Evolutionary conservation across 2,888 invertebrate genomes (phyloP).

Genomic region (Amiota minor): DNA sequence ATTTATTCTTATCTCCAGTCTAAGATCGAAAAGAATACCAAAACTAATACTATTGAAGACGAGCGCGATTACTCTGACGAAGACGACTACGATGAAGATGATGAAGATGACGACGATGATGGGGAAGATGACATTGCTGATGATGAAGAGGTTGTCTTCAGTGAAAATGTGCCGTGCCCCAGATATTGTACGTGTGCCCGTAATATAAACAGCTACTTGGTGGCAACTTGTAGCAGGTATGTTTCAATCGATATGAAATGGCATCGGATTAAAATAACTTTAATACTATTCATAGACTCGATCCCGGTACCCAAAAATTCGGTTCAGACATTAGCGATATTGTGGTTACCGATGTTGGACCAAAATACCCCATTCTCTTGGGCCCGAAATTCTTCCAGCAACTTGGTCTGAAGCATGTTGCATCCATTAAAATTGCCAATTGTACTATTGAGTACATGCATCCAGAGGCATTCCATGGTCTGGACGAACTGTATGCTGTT

Average conservation of each 20-base stretch:
- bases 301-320: constrained; percentile 80
- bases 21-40: constrained; percentile 45
- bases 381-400: constrained; percentile 78
- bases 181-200: constrained; percentile 79
- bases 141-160: constrained; percentile 69
- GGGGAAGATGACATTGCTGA: constrained; percentile 64
- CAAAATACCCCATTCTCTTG: constrained; percentile 77
- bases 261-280: neutral
- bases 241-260: neutral
- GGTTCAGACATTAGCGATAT: constrained; percentile 80
- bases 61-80: constrained; percentile 59
- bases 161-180: constrained; percentile 76
- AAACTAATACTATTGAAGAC: constrained; percentile 57
- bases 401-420: constrained; percentile 79
- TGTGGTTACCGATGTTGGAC: constrained; percentile 79
- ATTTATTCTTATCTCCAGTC: constrained; percentile 36
- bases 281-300: constrained; percentile 72
- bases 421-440: constrained; percentile 81
- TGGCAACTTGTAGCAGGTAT: constrained; percentile 79
- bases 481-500: constrained; percentile 80
- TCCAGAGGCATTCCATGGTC: constrained; percentile 81
- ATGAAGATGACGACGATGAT: constrained; percentile 62
- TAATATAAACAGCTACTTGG: constrained; percentile 77
- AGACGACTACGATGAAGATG: constrained; percentile 50
- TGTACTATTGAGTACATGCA: constrained; percentile 80